These are phyloP conservation scores for Dolichotis patagonum DNA, from an alignment of 2,113 vertebrate genomes.

Conservation along the genomic window DNA sequence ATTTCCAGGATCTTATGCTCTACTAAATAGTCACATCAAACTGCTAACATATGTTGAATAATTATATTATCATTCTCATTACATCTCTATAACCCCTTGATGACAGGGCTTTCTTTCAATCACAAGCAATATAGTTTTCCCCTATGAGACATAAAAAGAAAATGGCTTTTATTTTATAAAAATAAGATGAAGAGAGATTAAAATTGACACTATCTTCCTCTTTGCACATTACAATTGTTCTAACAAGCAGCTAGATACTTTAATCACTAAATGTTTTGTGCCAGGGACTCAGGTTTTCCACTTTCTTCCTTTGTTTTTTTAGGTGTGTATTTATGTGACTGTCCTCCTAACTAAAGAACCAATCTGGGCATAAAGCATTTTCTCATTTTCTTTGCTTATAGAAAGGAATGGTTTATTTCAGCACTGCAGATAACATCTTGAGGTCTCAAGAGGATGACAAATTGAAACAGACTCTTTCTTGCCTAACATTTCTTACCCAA, in stretches of 20 bases:
- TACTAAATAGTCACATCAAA: background rate
- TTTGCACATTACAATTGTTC: background rate
- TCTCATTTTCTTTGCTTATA: conserved; percentile 79
- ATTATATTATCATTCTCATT: conserved; percentile 39
- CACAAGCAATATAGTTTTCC: conserved; percentile 33
- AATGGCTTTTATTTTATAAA: conserved; percentile 38
- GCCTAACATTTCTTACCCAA: conserved; percentile 70
- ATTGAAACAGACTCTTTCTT: conserved; percentile 72
- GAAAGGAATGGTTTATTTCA: conserved; percentile 73
- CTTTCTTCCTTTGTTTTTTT: conserved; percentile 68
- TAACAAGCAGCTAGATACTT: conserved; percentile 17
- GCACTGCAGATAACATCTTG: conserved; percentile 61
- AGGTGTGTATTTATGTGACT: conserved; percentile 77
- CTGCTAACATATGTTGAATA: background rate
- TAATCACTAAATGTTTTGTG: background rate
- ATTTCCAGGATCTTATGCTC: background rate
- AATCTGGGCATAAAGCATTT: conserved; percentile 78
- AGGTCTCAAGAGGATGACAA: conserved; percentile 73
- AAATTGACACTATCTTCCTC: background rate
- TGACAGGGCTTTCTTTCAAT: conserved; percentile 40
- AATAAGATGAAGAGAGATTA: conserved; percentile 1
- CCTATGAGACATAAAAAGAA: conserved; percentile 9
- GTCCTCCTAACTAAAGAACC: conserved; percentile 76
- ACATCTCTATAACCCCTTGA: background rate
- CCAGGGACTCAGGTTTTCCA: conserved; percentile 50